Percentiles rank a stretch among this genome's conserved stretches.
phyloP scores from a whole-genome alignment of 2,888 invertebrate species.

The Allygus modestus region DNA sequence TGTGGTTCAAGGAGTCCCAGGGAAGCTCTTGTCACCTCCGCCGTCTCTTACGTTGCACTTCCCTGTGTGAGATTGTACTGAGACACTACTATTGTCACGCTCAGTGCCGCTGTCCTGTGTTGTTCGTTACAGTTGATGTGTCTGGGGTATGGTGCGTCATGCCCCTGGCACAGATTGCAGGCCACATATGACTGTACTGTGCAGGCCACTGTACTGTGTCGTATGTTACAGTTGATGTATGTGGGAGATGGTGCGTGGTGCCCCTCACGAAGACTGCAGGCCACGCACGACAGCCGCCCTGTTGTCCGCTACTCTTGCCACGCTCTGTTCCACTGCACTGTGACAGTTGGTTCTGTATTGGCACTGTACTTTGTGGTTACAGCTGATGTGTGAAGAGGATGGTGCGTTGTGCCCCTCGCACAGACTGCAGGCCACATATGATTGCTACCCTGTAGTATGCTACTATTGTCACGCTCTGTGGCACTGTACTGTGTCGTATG shows the following conservation, averaged over 20 bases:
- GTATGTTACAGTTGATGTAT: slow-evolving; percentile 48
- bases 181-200: slow-evolving; percentile 60
- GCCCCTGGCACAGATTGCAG: slow-evolving; percentile 48
- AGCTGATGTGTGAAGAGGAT: slow-evolving; percentile 57
- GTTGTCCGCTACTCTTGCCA: slow-evolving; percentile 63
- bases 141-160: slow-evolving; percentile 55
- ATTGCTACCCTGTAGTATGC: slow-evolving; percentile 61
- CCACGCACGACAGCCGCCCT: slow-evolving; percentile 64
- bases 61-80: no score
- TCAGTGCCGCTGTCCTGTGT: slow-evolving; percentile 64
- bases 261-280: slow-evolving; percentile 57
- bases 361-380: slow-evolving; percentile 64
- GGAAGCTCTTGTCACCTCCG: no score
- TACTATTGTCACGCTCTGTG: slow-evolving; percentile 65
- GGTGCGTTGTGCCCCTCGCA: slow-evolving; percentile 45
- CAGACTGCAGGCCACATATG: slow-evolving; percentile 60
- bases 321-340: slow-evolving; percentile 39
- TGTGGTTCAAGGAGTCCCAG: no score
- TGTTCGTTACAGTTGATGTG: slow-evolving; percentile 48
- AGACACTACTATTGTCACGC: no score
- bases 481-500: slow-evolving; percentile 51
- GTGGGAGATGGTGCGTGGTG: slow-evolving; percentile 58
- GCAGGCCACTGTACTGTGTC: slow-evolving; percentile 62
- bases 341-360: slow-evolving; percentile 12
- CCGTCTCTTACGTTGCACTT: no score